These are phyloP conservation scores for Fulmarus glacialis DNA, from an alignment of 2,113 vertebrate genomes.

Conservation along the genomic window DNA sequence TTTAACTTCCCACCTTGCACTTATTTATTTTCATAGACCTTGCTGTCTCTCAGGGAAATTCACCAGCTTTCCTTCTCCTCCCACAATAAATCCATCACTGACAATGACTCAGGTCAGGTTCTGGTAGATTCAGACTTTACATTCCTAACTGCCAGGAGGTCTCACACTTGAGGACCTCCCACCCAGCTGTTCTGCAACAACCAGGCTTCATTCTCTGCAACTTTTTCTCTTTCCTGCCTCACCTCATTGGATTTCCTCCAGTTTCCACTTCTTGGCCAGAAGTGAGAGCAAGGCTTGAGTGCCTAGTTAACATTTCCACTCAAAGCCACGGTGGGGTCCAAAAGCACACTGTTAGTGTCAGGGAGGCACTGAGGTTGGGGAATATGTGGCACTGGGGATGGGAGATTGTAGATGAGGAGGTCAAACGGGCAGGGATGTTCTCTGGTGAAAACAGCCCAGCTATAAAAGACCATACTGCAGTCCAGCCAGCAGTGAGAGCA, in stretches of 20 bases:
- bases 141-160: background rate
- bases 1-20: background rate
- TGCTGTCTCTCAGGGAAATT: background rate
- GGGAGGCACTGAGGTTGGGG: background rate
- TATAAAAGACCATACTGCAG: background rate
- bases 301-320: background rate
- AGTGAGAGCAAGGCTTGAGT: background rate
- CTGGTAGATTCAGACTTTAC: background rate
- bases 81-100: background rate
- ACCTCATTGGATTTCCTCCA: background rate
- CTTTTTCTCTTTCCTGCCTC: background rate
- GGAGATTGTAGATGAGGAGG: background rate
- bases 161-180: background rate
- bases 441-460: background rate
- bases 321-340: background rate
- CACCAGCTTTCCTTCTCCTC: background rate
- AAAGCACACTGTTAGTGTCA: fast-evolving
- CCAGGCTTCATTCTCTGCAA: background rate
- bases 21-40: background rate
- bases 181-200: background rate
- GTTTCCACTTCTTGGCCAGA: background rate
- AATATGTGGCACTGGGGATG: fast-evolving
- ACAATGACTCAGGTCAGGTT: background rate
- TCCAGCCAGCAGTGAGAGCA: background rate
- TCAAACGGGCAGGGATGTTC: background rate